phyloP scores from a whole-genome alignment of 2,797 vertebrate species.

The Sebastes oblongus region DNA sequence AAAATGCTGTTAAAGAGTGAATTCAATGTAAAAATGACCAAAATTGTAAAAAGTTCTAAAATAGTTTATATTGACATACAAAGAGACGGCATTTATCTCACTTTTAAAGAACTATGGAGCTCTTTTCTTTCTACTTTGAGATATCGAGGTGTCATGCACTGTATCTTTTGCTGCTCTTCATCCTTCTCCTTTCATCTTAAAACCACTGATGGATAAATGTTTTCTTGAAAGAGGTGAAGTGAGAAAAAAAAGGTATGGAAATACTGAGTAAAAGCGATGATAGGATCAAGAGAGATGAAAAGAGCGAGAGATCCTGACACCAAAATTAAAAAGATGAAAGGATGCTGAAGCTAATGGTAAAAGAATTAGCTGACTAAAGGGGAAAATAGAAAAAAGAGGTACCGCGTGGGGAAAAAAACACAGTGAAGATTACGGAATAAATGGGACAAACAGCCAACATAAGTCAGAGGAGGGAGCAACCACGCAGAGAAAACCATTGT shows the following conservation, averaged over 20 bases:
- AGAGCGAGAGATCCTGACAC: slow-evolving; percentile 6
- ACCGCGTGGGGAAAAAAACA: neutral
- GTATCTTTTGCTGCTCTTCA: slow-evolving; percentile 26
- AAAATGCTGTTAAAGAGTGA: neutral
- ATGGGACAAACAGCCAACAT: slow-evolving; percentile 30
- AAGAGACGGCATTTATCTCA: neutral
- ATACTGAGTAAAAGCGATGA: slow-evolving; percentile 10
- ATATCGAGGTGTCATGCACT: slow-evolving; percentile 1
- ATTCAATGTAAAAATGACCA: neutral
- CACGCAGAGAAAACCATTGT: neutral
- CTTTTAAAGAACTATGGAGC: slow-evolving; percentile 33
- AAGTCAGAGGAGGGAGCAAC: slow-evolving; percentile 8
- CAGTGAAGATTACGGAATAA: slow-evolving; percentile 42
- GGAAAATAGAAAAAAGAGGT: neutral
- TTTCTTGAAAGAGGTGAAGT: slow-evolving; percentile 35
- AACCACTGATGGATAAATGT: slow-evolving; percentile 57
- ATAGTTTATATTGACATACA: neutral
- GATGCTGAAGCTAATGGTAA: neutral
- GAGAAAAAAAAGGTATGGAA: neutral
- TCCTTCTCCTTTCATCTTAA: slow-evolving; percentile 48
- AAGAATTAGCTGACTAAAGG: slow-evolving; percentile 36
- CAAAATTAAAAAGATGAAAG: slow-evolving; percentile 46
- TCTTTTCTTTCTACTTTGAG: slow-evolving; percentile 23
- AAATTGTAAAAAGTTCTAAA: neutral
- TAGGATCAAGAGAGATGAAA: slow-evolving; percentile 39